Evolutionary conservation across 1,140 invertebrate species (phyloP), one percentile per base, ranked within the genome.

Genomic region (Trachelipus rathkii): DNA sequence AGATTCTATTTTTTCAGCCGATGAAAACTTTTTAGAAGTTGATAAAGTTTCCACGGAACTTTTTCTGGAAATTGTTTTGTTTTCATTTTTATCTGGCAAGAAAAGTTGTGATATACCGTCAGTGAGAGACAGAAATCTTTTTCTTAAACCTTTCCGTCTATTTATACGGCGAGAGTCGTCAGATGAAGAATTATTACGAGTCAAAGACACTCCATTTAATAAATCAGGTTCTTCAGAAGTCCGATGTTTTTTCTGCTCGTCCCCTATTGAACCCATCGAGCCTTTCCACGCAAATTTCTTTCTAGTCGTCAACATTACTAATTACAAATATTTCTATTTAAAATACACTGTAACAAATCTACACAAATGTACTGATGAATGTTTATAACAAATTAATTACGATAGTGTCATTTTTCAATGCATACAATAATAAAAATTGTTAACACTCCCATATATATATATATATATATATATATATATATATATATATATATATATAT

Each of bases 41-140:
- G 33, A 33, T 6, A 33, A 33, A 19, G 1, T 60, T 60, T 60
- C 50, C 8, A 15, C 19, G 50, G 50, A 60, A 60, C 8, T 19
- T 19, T 60, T 60, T 19, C 50, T 60, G 50, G 50, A 60, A 21
- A 73, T 6, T 1, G 44, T 7, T 44, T 76, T 71, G 68, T 74
- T 78, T 15, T 78, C 77, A 33, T 78, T 81, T 60, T 74, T 81
- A 8, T 81, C 79, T 6, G 76, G 71, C 0, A 74, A 72, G 43
- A 81, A 67, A 72, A 81, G 67, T 44, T 71, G 74, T 10, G 79
- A 67, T 11, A 81, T 45, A n/a, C 79, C 79, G 44, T 81, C 79
- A 19, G 79, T 81, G 44, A 81, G 69, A 33, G 79, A 81, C 3
- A 69, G 77, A 33, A 81, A 81, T 45, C 77, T 73, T 67, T 81